Evolutionary conservation across 2,797 vertebrate species (phyloP), one percentile per base, ranked within the genome.

Genomic region (Trachurus trachurus): DNA sequence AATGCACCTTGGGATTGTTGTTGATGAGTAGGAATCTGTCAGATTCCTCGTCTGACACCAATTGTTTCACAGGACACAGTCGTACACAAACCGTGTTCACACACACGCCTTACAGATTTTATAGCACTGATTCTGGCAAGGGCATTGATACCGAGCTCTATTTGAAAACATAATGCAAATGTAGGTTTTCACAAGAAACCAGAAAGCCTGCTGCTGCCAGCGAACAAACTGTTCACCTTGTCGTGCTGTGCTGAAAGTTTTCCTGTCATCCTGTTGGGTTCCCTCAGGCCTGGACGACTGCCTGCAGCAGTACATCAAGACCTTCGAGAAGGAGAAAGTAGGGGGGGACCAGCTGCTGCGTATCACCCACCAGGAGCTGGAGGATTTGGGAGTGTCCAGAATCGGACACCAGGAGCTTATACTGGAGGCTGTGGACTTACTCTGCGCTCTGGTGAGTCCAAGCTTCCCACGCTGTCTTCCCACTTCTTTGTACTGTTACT

Each of bases 321-420:
- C 97, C 84, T 99, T 99, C 63, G 98, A 99, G 86, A 96, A 97
- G 82, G 98, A 99, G 94, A 99, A 98, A 92, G 98, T 99, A 13
- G 97, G 97, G 72, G 98, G 98, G 0, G 98, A 99, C 92, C 98
- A 99, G 87, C 94, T 99, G 75, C 94, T 99, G 49, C 96, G 98
- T 11, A 99, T 99, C 95, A 99, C 98, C 80, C 98, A 99, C 90
- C 98, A 99, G 90, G 98, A 99, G 89, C 95, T 99, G 81, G 98
- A 99, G 91, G 98, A 99, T 86, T 90, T 99, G 84, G 98, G 98
- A 16, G 98, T 99, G 81, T 99, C 97, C 77, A 96, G 98, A 74
- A 99, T 99, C 66, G 98, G 98, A 71, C 98, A 99, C 91, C 98
- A 99, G 94, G 98, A 99, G 81, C 97, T 99, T 74, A 99, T 99